phyloP scores from a whole-genome alignment of 2,113 vertebrate species.

The Oryzias javanicus region DNA sequence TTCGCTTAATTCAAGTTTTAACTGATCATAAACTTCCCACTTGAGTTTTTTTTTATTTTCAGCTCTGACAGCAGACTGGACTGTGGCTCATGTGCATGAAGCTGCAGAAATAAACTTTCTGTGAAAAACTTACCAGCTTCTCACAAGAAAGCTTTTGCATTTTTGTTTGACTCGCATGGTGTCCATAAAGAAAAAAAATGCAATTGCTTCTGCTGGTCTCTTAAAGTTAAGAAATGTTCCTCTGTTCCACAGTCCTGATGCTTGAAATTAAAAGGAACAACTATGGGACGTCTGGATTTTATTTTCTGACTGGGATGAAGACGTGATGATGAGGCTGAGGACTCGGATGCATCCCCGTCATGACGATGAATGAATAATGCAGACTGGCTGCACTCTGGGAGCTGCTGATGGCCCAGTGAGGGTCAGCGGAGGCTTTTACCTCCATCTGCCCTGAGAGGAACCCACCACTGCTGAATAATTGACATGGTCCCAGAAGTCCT shows the following conservation, averaged over 20 bases:
- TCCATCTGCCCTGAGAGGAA: slow-evolving; percentile 37
- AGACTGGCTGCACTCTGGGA: slow-evolving; percentile 36
- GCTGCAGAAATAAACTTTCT: too few species aligned
- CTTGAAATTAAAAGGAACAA: not conserved
- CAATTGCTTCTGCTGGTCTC: not conserved
- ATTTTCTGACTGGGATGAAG: not conserved
- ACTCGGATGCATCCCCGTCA: slow-evolving; percentile 35
- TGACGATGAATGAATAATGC: slow-evolving; percentile 56
- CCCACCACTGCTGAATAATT: slow-evolving; percentile 64
- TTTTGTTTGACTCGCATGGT: too few species aligned
- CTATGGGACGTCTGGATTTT: slow-evolving; percentile 3
- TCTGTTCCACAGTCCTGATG: not conserved
- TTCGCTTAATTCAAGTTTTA: too few species aligned
- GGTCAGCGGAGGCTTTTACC: slow-evolving; percentile 48
- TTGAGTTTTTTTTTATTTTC: too few species aligned
- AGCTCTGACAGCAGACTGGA: too few species aligned
- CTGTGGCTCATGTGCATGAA: too few species aligned
- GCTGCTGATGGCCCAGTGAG: slow-evolving; percentile 45
- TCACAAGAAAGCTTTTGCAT: too few species aligned
- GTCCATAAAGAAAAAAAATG: not conserved
- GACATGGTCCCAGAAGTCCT: slow-evolving; percentile 29
- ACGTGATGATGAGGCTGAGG: slow-evolving; percentile 24
- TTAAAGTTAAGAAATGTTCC: not conserved
- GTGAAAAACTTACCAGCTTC: too few species aligned
- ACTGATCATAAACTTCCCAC: too few species aligned